These are phyloP conservation scores for Castor canadensis DNA, from an alignment of 2,113 vertebrate species.

Conservation along the genomic window DNA sequence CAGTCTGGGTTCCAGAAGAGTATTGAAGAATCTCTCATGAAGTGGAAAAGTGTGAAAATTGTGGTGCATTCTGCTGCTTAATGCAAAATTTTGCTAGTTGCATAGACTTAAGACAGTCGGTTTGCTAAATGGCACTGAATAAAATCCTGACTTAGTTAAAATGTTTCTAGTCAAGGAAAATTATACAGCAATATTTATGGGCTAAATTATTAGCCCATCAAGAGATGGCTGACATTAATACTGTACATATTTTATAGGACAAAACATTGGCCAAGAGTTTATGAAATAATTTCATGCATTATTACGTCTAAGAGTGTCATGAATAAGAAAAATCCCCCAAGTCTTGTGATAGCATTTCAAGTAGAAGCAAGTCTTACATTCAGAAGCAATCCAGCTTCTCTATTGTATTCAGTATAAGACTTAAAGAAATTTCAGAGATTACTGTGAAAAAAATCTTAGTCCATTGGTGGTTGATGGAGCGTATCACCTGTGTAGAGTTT, in stretches of 20 bases:
- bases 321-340: conserved; percentile 71
- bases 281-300: conserved; percentile 86
- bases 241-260: conserved; percentile 87
- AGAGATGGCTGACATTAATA: conserved; percentile 82
- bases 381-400: conserved; percentile 65
- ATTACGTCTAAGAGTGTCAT: conserved; percentile 81
- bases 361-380: conserved; percentile 62
- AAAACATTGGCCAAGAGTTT: conserved; percentile 83
- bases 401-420: conserved; percentile 36
- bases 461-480: not conserved
- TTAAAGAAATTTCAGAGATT: conserved; percentile 71
- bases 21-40: not conserved
- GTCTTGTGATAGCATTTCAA: conserved; percentile 69
- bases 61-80: not conserved
- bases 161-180: conserved; percentile 79
- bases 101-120: conserved; percentile 79
- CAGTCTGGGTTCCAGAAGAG: not conserved
- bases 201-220: conserved; percentile 80
- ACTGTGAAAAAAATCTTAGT: conserved; percentile 46
- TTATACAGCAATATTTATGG: conserved; percentile 82
- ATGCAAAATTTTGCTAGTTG: conserved; percentile 73
- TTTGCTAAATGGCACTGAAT: conserved; percentile 69
- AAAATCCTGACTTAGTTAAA: conserved; percentile 69
- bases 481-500: conserved; percentile 47
- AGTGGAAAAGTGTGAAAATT: conserved; percentile 1